phyloP scores from a whole-genome alignment of 2,113 vertebrate species.

The Bos taurus region DNA sequence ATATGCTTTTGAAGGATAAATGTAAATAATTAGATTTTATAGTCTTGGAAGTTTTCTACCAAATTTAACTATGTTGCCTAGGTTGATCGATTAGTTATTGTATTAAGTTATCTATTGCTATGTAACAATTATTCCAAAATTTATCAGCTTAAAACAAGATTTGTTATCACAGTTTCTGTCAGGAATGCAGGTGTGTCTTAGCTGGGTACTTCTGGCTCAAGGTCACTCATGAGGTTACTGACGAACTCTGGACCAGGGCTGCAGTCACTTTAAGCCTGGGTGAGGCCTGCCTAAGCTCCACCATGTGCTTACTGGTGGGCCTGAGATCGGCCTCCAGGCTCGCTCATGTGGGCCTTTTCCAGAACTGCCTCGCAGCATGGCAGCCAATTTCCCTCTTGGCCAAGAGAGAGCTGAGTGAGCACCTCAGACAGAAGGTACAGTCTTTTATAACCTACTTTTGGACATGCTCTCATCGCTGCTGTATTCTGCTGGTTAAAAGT shows the following conservation, averaged over 20 bases:
- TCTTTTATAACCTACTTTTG: neutral
- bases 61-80: neutral
- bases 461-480: neutral
- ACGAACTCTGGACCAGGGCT: neutral
- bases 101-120: neutral
- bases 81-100: neutral
- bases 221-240: neutral
- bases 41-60: neutral
- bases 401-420: neutral
- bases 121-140: neutral
- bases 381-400: neutral
- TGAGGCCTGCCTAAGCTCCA: neutral
- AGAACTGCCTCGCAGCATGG: neutral
- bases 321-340: neutral
- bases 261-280: neutral
- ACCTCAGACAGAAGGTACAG: neutral
- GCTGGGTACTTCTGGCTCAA: neutral
- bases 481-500: neutral
- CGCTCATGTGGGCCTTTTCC: neutral
- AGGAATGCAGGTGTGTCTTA: neutral
- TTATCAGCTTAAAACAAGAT: neutral
- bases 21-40: neutral
- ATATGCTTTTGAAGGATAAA: slow-evolving; percentile 8
- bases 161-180: neutral
- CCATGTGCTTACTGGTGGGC: neutral